Base-by-base conservation (phyloP, 2,888 invertebrate species). In the Drosophila atroscutellata region DNA sequence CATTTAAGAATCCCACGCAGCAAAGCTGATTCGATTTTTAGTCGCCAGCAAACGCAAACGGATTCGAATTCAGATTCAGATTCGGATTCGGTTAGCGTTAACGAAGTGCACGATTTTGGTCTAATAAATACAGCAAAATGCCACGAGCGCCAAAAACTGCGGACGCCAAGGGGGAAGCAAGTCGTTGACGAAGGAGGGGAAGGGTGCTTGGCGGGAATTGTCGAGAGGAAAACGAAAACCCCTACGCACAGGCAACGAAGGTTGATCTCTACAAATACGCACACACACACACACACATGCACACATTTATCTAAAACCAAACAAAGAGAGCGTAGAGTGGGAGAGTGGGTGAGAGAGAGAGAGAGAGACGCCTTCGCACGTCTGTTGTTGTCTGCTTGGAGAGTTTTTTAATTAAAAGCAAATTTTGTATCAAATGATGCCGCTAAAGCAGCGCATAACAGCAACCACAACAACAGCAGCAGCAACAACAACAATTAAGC, bases 71-170 rank as follows among this genome's bases (percentile, higher is more conserved):
- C 20, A 3, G 20, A 42, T 42, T 45, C 24, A 15, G 24, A 45
- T 45, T 32, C 55, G 72, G 70, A 81, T 88, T 81, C 83, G 80
- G 75, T 74, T 78, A 85, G 85, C 77, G 76, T 78, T 87, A 87
- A 89, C 88, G 80, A 85, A 89, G 81, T 89, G 80, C 87, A 89
- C 86, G 83, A 86, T 63, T 89, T 86, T 86, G 76, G 89, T 89
- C 89, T 82, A 86, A 85, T 88, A 86, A 81, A 80, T 69, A 64
- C 61, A 54, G 66, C 55, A 66, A 68, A 45, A 80, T 54, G 59
- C 55, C 28, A 34, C 55, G 59, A 69, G 24, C 52, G 63, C 18
- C 37, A 15, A 37, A n/a, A 28, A 28, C 47, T 28, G 13, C 6
- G 32, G 9, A 0, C 1, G 39, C 28, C 9, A 4, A 26, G 32